These are phyloP conservation scores for Heterodera carotae DNA, from an alignment of 1,140 invertebrate genomes.

Conservation along the genomic window DNA sequence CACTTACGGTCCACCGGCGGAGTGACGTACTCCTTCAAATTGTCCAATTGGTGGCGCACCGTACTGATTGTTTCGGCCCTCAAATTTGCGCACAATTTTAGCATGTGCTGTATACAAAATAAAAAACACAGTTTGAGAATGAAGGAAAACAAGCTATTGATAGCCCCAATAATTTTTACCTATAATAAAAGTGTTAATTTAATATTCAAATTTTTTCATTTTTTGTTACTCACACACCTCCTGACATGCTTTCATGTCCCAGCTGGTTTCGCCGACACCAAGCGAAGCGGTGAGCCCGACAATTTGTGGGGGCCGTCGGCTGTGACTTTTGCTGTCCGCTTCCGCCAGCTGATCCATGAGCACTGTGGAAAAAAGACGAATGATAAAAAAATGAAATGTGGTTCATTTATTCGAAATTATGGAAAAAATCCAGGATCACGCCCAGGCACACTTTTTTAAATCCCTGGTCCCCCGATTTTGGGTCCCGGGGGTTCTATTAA, in stretches of 20 bases:
- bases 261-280: conserved; percentile 45
- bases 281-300: conserved; percentile 58
- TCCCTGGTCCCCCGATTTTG: too few species aligned
- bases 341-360: conserved; percentile 45
- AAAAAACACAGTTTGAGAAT: too few species aligned
- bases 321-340: conserved; percentile 20
- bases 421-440: too few species aligned
- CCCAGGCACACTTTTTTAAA: too few species aligned
- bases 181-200: too few species aligned
- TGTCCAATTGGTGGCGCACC: conserved; percentile 41
- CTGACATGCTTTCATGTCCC: conserved; percentile 32
- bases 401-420: not conserved
- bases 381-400: conserved; percentile 2
- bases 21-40: conserved; percentile 35
- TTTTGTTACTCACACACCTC: conserved; percentile 11
- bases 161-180: not conserved
- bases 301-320: conserved; percentile 41
- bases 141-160: too few species aligned
- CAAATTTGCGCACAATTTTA: conserved; percentile 37
- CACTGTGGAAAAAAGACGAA: conserved; percentile 45
- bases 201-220: not conserved
- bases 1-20: conserved; percentile 39
- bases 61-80: conserved; percentile 44
- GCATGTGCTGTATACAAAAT: too few species aligned
- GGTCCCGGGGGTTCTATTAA: too few species aligned